phyloP scores from a whole-genome alignment of 2,797 vertebrate genomes.

The Dendrocincla tyrannina region DNA sequence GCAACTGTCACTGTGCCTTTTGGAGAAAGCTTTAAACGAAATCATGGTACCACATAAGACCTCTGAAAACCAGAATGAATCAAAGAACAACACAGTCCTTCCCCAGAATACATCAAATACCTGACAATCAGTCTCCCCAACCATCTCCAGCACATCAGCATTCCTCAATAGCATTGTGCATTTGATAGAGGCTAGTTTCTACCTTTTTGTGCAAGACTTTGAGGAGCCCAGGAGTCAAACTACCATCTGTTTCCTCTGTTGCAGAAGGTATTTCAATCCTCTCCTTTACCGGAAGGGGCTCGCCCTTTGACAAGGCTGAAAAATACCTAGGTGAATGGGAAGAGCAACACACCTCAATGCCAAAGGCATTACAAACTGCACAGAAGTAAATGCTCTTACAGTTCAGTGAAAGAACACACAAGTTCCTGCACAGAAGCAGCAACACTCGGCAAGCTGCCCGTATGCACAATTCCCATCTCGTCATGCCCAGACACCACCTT shows the following conservation, averaged over 20 bases:
- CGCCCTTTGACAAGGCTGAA: slow-evolving; percentile 82
- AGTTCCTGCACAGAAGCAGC: fast-evolving
- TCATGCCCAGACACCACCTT: neutral
- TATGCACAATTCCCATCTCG: fast-evolving
- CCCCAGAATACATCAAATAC: neutral
- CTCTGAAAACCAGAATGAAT: neutral
- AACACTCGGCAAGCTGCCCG: fast-evolving
- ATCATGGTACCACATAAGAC: neutral
- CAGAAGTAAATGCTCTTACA: neutral
- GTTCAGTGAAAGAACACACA: neutral
- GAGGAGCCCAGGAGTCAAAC: slow-evolving; percentile 86
- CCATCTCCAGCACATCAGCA: neutral
- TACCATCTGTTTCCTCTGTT: slow-evolving; percentile 77
- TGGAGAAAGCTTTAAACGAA: slow-evolving; percentile 34
- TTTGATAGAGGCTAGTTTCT: neutral
- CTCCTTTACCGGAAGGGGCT: slow-evolving; percentile 86
- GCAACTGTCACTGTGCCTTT: slow-evolving; percentile 45
- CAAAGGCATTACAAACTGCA: neutral
- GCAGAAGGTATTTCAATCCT: slow-evolving; percentile 80
- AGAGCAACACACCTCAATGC: neutral
- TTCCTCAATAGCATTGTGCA: fast-evolving
- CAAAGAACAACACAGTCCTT: neutral
- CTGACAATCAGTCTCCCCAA: neutral
- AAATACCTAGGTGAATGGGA: slow-evolving; percentile 82
- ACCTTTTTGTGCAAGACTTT: slow-evolving; percentile 90